Base-by-base conservation (phyloP, 2,113 vertebrate species). In the Eurypyga helias region DNA sequence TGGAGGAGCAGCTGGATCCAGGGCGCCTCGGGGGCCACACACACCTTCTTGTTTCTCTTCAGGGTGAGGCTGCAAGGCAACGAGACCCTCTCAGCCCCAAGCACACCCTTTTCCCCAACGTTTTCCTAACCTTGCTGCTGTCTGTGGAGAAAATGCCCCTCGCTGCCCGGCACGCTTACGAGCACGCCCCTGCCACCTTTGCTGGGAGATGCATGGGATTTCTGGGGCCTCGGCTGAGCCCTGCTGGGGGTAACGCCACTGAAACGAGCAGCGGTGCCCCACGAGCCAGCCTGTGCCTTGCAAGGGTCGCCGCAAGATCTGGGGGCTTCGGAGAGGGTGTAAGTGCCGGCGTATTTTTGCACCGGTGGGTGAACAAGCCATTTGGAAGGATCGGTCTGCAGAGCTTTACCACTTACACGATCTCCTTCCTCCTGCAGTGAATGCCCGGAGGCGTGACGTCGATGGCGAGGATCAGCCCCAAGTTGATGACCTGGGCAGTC, bases 1-100 rank as follows among this genome's bases (percentile, higher is more conserved):
- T 55, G 55, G 83, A 97, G 36, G 77, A 97, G 89, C 82, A 96
- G n/a, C 91, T 96, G 96, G 93, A 97, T 96, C 97, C 97, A 97
- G 34, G 95, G 75, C 0, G 87, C 96, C 62, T 94, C 91, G 0
- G 97, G 97, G 31, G 71, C 15, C 87, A 97, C 95, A 0, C 97
- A 97, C 29, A 96, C 87, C 18, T 58, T 93, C 91, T 33, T 95
- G 41, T 91, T 96, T 20, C 16, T 95, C 89, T 94, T 97, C 87
- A 97, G 41, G 62, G 94, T 96, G 33, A 97, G 95, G 55, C 96
- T 97, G 87, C 26, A 70, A 90, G 24, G 65, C 1, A 15, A 49
- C 0, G 1, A 66, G 72, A 76, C 4, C 31, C 61, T 7, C 51
- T 96, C 64, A 96, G 85, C 34, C 20, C 49, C 45, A 5, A 0